Percentiles rank a stretch among this genome's conserved stretches.
phyloP scores from a whole-genome alignment of 2,113 vertebrate species.

The Catharus minimus region DNA sequence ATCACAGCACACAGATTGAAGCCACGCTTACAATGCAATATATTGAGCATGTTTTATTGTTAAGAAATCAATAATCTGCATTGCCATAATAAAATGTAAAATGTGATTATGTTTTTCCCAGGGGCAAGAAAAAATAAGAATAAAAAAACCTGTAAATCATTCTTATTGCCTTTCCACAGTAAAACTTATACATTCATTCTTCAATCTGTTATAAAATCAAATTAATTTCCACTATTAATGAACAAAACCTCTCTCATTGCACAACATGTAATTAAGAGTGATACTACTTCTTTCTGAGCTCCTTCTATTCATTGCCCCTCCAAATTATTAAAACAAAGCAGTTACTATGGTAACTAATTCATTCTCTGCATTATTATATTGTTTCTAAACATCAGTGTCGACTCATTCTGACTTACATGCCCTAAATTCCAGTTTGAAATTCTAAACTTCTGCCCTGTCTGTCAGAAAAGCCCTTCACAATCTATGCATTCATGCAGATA shows the following conservation, averaged over 20 bases:
- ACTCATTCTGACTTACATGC: slow-evolving; percentile 38
- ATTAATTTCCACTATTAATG: slow-evolving; percentile 58
- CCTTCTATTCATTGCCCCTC: slow-evolving; percentile 48
- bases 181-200: not conserved
- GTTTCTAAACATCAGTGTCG: slow-evolving; percentile 48
- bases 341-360: slow-evolving; percentile 71
- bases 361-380: slow-evolving; percentile 64
- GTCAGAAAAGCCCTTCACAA: slow-evolving; percentile 35
- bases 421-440: slow-evolving; percentile 65
- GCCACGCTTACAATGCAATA: slow-evolving; percentile 1
- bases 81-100: slow-evolving; percentile 41
- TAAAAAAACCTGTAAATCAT: not conserved
- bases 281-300: slow-evolving; percentile 48
- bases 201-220: slow-evolving; percentile 50
- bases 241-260: slow-evolving; percentile 5
- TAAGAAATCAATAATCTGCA: slow-evolving; percentile 29
- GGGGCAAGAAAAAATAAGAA: not conserved
- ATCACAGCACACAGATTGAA: slow-evolving; percentile 11
- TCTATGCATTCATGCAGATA: slow-evolving; percentile 52
- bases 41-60: slow-evolving; percentile 17
- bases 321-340: slow-evolving; percentile 73
- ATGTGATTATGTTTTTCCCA: not conserved
- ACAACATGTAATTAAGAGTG: slow-evolving; percentile 63
- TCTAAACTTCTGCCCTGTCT: slow-evolving; percentile 42
- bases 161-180: not conserved